Conservation (phyloP, 2,797 vertebrate genomes). For the Micromesistius poutassou region DNA sequence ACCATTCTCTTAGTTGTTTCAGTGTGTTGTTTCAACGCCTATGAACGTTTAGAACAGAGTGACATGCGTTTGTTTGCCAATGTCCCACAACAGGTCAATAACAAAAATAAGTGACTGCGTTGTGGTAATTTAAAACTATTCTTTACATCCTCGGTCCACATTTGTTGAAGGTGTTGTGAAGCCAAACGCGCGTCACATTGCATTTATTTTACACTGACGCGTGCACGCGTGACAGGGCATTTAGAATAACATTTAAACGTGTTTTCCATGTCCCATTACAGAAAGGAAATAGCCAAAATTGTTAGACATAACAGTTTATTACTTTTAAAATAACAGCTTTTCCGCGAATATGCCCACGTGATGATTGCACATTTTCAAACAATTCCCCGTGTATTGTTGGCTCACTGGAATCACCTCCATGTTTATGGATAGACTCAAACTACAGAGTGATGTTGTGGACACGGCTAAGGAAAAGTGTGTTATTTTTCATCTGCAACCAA, state of each 20-base stretch:
- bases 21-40: background rate
- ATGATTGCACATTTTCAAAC: background rate
- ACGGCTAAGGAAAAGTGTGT: background rate
- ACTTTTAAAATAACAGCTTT: background rate
- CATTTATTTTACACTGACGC: background rate
- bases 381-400: background rate
- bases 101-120: background rate
- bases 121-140: background rate
- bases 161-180: background rate
- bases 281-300: constrained; percentile 7
- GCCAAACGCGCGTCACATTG: background rate
- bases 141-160: background rate
- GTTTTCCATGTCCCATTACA: background rate
- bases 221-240: background rate
- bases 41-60: background rate
- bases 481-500: background rate
- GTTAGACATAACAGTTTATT: constrained; percentile 2
- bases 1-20: background rate
- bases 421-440: background rate
- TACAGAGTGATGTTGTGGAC: background rate
- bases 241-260: background rate
- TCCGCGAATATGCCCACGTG: background rate
- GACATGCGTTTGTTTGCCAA: background rate
- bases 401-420: background rate
- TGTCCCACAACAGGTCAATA: background rate